These are phyloP conservation scores for Mechanitis mazaeus DNA, from an alignment of 2,888 invertebrate species.

Conservation along the genomic window DNA sequence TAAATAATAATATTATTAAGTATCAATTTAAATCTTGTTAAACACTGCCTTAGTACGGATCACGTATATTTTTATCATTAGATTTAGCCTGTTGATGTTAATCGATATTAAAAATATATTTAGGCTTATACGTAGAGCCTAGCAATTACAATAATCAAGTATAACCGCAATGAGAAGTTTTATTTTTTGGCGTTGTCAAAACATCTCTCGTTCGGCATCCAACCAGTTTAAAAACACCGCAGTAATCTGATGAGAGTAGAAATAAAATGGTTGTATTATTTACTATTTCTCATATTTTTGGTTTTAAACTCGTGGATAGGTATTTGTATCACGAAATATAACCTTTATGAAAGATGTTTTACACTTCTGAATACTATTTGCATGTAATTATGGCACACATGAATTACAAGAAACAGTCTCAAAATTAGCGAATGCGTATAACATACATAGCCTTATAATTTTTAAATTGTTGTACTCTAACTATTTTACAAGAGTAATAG, in stretches of 20 bases:
- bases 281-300: neutral
- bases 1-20: conserved; percentile 11
- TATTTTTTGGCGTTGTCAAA: conserved; percentile 1
- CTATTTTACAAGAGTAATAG: neutral
- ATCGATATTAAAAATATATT: conserved; percentile 23
- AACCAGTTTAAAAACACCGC: neutral
- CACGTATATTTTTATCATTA: conserved; percentile 40
- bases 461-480: neutral
- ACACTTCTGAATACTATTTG: too few relatives aligned
- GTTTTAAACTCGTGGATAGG: too few relatives aligned
- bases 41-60: conserved; percentile 50
- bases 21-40: conserved; percentile 12
- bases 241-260: neutral
- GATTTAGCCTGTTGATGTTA: conserved; percentile 45
- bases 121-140: conserved; percentile 19
- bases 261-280: neutral
- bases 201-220: neutral
- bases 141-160: neutral
- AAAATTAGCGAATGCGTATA: neutral
- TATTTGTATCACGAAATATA: too few relatives aligned
- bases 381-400: too few relatives aligned
- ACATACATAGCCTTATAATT: neutral
- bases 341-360: too few relatives aligned
- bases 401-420: too few relatives aligned
- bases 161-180: neutral